Evolutionary conservation across 2,113 vertebrate species (phyloP), one percentile per base, ranked within the genome.

Genomic region (Dendropsophus ebraccatus): DNA sequence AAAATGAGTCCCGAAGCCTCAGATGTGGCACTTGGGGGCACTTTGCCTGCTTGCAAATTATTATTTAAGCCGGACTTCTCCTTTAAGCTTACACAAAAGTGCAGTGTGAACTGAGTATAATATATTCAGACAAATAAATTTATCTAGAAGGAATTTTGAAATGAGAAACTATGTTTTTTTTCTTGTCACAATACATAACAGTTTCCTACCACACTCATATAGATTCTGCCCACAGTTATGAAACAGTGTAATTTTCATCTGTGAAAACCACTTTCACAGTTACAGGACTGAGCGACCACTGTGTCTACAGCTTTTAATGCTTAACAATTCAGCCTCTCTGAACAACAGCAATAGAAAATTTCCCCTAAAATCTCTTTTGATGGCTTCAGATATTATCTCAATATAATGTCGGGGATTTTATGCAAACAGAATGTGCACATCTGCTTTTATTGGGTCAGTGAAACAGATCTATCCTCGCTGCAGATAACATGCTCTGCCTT

Each of bases 401-500:
- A 25, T 30, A 30, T 50, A 76, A 52, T 77, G 49, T 12, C 0
- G 28, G 49, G 47, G 49, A 52, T 77, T 17, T 77, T 52, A 77
- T 52, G 21, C 37, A 82, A 82, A 37, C 10, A 82, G 11, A 69
- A n/a, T 30, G 35, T 49, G 41, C 47, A 52, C 80, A 72, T 72
- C 47, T 72, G 49, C 65, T 70, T 70, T 72, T 70, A 82, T 35
- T 82, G 30, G 81, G 58, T 70, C 60, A 54, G 47, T 72, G 81
- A 72, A 54, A 72, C 9, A 82, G 65, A 54, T 70, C 49, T 37
- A 52, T 72, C 7, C 47, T 82, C 12, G 14, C n/a, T 72, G 65
- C 25, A 54, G 70, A 82, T 82, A 82, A 72, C 81, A 82, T 82
- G 65, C 62, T 82, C 65, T 52, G 81, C 49, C 81, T 82, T 82